phyloP scores from a whole-genome alignment of 2,888 invertebrate species.

The Ophonus ardosiacus region DNA sequence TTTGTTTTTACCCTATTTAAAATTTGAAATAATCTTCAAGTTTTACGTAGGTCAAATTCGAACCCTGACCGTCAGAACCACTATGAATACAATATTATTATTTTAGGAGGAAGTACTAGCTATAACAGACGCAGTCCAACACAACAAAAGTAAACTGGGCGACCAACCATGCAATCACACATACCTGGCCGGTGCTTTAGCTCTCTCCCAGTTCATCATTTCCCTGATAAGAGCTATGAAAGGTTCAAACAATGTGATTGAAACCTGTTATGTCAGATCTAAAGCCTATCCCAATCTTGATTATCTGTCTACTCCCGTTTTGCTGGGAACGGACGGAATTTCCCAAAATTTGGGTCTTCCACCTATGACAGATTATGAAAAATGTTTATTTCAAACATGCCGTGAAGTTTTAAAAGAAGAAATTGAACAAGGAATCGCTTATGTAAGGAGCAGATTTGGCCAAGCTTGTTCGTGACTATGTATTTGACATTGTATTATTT shows the following conservation, averaged over 20 bases:
- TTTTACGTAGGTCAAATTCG: no score
- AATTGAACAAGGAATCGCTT: slow-evolving; percentile 64
- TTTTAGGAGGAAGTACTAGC: slow-evolving; percentile 72
- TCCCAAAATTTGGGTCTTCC: slow-evolving; percentile 73
- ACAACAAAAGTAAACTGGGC: slow-evolving; percentile 80
- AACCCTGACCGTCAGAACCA: no score
- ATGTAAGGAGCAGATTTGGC: slow-evolving; percentile 1
- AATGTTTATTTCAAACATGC: slow-evolving; percentile 72
- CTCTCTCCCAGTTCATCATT: slow-evolving; percentile 80
- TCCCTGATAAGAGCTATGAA: slow-evolving; percentile 78
- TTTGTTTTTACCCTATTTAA: no score
- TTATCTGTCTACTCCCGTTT: slow-evolving; percentile 72
- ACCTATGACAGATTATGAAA: slow-evolving; percentile 72
- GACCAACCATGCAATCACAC: slow-evolving; percentile 80
- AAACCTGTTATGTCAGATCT: slow-evolving; percentile 73
- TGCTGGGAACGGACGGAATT: slow-evolving; percentile 72
- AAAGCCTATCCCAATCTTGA: slow-evolving; percentile 71
- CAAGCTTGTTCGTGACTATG: background rate
- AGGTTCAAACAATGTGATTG: slow-evolving; percentile 72
- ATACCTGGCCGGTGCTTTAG: slow-evolving; percentile 82
- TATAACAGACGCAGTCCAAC: slow-evolving; percentile 75
- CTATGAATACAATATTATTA: slow-evolving; percentile 11
- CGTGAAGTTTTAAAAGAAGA: slow-evolving; percentile 70
- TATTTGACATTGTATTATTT: background rate
- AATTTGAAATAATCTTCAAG: no score